Base-by-base conservation (phyloP, 2,113 vertebrate genomes). In the Aptenodytes forsteri region DNA sequence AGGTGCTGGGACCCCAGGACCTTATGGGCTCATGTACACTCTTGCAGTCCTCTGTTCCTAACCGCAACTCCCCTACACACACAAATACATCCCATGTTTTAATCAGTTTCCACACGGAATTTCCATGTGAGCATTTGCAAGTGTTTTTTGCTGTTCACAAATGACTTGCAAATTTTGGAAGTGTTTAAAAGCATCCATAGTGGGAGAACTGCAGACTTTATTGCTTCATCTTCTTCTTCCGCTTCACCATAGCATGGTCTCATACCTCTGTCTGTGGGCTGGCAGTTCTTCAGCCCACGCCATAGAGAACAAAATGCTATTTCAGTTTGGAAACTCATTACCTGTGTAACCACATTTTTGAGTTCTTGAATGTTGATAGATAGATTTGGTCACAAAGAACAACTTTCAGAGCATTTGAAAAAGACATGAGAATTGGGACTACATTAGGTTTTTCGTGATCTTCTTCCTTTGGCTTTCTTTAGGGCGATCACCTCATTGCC, bases 381-480 rank as follows among this genome's bases (percentile, higher is more conserved):
- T 17, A 49, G 16, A 61, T 54, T 29, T 55, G 26, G 16, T 44
- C 29, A 23, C 22, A 64, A 47, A 83, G 20, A 18, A 38, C 5
- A 64, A 70, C 13, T 70, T 49, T 10, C 23, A 22, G 40, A 77
- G 10, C 16, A 27, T 10, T 90, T 38, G 26, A 54, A 49, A 59
- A 75, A 90, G 11, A 26, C 4, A 8, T 61, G 59, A 61, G 59
- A 61, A 32, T 34, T 81, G 5, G 27, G 38, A 16, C 13, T 49
- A 47, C 7, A 2, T 49, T 30, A 17, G 16, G 3, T 38, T 61
- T 46, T 30, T 42, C 1, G 0, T n/a, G 2, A 38, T 58, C 61
- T 62, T 64, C n/a, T 66, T 84, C 46, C 64, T 82, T 52, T 36
- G 26, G 5, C 14, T 85, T 54, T 84, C 34, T 64, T 82, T 50